These are phyloP conservation scores for Salvelinus sp. DNA, from an alignment of 2,113 vertebrate genomes.

Conservation along the genomic window DNA sequence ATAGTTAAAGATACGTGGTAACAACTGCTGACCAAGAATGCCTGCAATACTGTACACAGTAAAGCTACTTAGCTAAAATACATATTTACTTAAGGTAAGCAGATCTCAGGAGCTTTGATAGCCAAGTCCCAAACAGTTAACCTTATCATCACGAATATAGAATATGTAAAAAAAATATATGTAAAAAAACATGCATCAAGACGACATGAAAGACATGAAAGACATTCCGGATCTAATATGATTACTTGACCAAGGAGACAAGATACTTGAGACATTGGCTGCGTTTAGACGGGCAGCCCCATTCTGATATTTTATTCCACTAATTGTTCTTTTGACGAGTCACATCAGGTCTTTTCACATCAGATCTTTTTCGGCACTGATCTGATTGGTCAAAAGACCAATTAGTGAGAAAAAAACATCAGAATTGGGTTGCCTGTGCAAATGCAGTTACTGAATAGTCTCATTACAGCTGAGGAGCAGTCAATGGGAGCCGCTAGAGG, in stretches of 20 bases:
- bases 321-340: no score
- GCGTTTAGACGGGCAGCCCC: no score
- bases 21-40: background rate
- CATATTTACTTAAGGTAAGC: background rate
- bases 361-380: no score
- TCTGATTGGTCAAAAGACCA: no score
- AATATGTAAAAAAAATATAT: background rate
- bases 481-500: conserved; percentile 2
- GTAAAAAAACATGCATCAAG: background rate
- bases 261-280: background rate
- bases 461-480: background rate
- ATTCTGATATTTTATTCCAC: no score
- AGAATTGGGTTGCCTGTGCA: no score
- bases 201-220: background rate
- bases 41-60: background rate
- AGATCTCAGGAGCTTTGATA: background rate
- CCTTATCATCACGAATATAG: no score
- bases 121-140: background rate
- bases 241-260: background rate
- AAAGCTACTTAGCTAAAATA: background rate
- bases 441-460: background rate
- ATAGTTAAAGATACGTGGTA: no score
- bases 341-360: no score
- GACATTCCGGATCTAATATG: no score
- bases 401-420: no score